These are phyloP conservation scores for Phaethornis superciliosus DNA, from an alignment of 2,113 vertebrate genomes.

Conservation along the genomic window DNA sequence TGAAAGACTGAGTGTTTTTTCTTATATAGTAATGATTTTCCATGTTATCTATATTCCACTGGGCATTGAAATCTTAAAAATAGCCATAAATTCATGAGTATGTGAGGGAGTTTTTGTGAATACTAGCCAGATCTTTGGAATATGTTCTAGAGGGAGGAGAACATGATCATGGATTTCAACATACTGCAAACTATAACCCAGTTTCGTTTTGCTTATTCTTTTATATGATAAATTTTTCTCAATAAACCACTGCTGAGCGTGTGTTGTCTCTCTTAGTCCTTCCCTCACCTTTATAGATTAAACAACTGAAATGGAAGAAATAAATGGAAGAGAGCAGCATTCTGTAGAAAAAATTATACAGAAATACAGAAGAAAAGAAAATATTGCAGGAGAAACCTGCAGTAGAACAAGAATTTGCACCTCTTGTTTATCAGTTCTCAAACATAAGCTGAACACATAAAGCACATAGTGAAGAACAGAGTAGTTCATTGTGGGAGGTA, in stretches of 20 bases:
- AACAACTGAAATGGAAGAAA: not conserved
- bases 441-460: not conserved
- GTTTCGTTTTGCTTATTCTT: not conserved
- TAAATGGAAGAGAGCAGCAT: not conserved
- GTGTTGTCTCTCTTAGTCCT: not conserved
- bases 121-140: not conserved
- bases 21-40: not conserved
- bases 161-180: not conserved
- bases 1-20: not conserved
- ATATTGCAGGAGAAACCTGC: not conserved
- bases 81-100: not conserved
- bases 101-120: not conserved
- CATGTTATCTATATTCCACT: not conserved
- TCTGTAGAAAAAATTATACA: not conserved
- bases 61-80: conserved; percentile 1
- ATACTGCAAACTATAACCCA: not conserved
- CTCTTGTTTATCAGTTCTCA: not conserved
- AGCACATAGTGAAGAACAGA: not conserved
- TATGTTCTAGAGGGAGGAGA: not conserved
- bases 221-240: not conserved
- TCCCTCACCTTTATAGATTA: not conserved
- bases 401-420: not conserved
- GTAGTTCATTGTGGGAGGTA: not conserved
- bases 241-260: not conserved
- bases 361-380: not conserved